These are phyloP conservation scores for Bombus vancouverensis DNA, from an alignment of 1,140 invertebrate genomes.

Conservation along the genomic window DNA sequence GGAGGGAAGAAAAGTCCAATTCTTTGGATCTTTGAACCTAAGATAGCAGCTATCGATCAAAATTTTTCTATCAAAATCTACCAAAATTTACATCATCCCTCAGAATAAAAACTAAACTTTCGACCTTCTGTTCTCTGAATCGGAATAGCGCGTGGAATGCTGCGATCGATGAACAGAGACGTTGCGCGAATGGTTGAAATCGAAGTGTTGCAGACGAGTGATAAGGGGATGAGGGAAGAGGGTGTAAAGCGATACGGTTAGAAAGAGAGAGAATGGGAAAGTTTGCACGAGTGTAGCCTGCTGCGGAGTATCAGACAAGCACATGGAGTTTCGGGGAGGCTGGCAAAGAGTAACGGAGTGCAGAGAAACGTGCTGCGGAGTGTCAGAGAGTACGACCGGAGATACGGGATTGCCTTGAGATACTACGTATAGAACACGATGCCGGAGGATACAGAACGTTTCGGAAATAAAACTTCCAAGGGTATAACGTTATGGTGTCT, in stretches of 20 bases:
- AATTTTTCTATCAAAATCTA: too few species aligned
- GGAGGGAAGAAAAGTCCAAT: too few species aligned
- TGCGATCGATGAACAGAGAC: too few species aligned
- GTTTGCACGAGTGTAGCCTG: slow-evolving; percentile 2
- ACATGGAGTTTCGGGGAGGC: neutral
- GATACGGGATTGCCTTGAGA: neutral
- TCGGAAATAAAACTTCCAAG: neutral
- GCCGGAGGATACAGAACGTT: slow-evolving; percentile 13
- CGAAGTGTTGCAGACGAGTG: too few species aligned
- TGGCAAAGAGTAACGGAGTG: slow-evolving; percentile 1
- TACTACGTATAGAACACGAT: neutral
- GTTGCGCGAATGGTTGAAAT: too few species aligned
- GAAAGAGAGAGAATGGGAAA: slow-evolving; percentile 1
- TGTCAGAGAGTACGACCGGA: neutral
- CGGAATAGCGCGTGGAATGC: too few species aligned
- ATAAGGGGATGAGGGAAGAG: too few species aligned
- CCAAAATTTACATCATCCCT: too few species aligned
- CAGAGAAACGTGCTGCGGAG: slow-evolving; percentile 3
- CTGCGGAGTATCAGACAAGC: slow-evolving; percentile 9
- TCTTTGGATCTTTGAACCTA: too few species aligned
- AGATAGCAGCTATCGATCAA: too few species aligned
- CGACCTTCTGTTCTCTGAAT: too few species aligned
- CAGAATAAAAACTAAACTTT: too few species aligned
- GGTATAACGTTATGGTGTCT: slow-evolving; percentile 9
- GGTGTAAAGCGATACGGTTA: neutral